A percentile compares a stretch with the other conserved stretches of the same genome.
These are phyloP conservation scores for Onthophagus taurus DNA, from an alignment of 1,140 invertebrate genomes.

Conservation along the genomic window DNA sequence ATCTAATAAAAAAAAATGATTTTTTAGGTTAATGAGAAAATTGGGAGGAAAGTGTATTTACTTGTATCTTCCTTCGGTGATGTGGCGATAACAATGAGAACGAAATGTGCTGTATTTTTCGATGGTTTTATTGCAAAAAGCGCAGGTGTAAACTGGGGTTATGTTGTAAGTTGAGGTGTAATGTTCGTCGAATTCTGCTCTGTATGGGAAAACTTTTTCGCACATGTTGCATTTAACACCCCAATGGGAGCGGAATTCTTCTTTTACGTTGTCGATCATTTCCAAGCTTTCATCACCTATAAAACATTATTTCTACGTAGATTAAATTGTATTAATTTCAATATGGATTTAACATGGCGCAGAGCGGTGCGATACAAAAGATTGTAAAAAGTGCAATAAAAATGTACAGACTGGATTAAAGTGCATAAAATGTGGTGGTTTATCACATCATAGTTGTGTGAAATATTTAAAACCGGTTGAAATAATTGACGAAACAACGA, in stretches of 20 bases:
- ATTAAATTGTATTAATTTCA: no score
- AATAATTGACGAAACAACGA: no score
- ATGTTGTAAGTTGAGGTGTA: conserved; percentile 28
- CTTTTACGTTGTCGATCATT: conserved; percentile 29
- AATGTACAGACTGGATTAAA: no score
- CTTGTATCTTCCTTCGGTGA: conserved; percentile 35
- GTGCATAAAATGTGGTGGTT: no score
- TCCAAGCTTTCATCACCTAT: conserved; percentile 27
- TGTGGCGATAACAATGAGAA: conserved; percentile 37
- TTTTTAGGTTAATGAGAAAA: conserved; percentile 14
- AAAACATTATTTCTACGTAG: no score
- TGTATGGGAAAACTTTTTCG: conserved; percentile 21
- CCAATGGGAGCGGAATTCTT: conserved; percentile 32
- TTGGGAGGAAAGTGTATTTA: conserved; percentile 18
- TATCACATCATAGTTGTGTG: no score
- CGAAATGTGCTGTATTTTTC: conserved; percentile 37
- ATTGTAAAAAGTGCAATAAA: no score
- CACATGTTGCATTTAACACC: conserved; percentile 36
- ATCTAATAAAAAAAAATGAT: conserved; percentile 25
- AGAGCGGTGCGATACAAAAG: no score
- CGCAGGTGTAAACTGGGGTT: conserved; percentile 34
- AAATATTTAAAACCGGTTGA: no score
- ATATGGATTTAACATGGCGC: no score
- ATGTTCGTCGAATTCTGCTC: conserved; percentile 32
- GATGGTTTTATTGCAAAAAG: conserved; percentile 35